phyloP scores from a whole-genome alignment of 2,888 invertebrate species.

The Lumbricus terrestris region DNA sequence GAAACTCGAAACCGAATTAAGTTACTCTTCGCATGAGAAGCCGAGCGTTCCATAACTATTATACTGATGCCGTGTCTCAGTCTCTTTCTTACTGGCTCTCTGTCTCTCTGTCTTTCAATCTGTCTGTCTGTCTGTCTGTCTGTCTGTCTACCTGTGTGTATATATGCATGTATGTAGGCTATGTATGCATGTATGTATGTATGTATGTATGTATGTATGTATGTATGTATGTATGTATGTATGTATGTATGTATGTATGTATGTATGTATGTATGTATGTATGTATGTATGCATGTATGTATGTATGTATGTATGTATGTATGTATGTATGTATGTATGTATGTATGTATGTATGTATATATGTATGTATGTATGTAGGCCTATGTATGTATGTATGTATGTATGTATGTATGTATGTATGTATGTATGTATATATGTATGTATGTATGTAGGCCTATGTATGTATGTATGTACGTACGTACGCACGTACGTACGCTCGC shows the following conservation, averaged over 20 bases:
- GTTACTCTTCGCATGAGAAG: no score
- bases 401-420: neutral
- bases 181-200: neutral
- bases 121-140: no score
- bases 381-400: no score
- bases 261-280: neutral
- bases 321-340: neutral
- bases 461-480: no score
- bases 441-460: neutral
- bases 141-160: no score
- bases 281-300: neutral
- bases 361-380: neutral
- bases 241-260: neutral
- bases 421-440: neutral
- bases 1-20: no score
- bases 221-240: neutral
- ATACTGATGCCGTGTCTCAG: no score
- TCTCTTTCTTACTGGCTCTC: no score
- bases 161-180: no score
- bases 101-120: no score
- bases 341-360: neutral
- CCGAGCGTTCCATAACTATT: no score
- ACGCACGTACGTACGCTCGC: no score
- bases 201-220: neutral
- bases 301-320: neutral